Percentiles rank a stretch among this genome's conserved stretches.
Evolutionary conservation across 2,797 vertebrate species (phyloP).

Genomic region (Todus mexicanus): DNA sequence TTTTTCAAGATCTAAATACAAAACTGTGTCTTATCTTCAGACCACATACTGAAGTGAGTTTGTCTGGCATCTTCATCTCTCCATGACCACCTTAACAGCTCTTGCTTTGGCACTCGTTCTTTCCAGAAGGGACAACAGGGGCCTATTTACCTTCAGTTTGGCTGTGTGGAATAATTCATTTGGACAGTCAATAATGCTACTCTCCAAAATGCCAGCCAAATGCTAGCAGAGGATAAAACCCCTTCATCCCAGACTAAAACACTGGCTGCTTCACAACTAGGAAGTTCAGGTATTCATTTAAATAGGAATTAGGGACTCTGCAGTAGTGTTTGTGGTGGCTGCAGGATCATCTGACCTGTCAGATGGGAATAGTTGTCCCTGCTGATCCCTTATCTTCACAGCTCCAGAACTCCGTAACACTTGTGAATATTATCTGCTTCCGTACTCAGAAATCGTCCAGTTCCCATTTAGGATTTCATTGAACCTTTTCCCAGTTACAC

Average conservation of each 20-base stretch:
- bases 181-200: neutral
- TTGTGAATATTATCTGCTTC: neutral
- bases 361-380: neutral
- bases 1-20: neutral
- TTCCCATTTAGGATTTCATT: neutral
- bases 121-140: neutral
- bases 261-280: neutral
- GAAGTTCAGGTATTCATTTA: neutral
- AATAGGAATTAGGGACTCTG: neutral
- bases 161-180: neutral
- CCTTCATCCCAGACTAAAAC: neutral
- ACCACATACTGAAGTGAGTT: neutral
- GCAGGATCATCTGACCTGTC: neutral
- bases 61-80: neutral
- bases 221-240: neutral
- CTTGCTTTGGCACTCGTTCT: neutral
- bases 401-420: fast-evolving
- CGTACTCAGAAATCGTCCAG: neutral
- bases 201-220: neutral
- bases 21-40: neutral
- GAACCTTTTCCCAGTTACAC: neutral
- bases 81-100: neutral
- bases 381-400: neutral
- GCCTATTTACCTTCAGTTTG: neutral
- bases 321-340: neutral